These are phyloP conservation scores for Argyresthia goedartella DNA, from an alignment of 2,888 invertebrate species.

Conservation along the genomic window DNA sequence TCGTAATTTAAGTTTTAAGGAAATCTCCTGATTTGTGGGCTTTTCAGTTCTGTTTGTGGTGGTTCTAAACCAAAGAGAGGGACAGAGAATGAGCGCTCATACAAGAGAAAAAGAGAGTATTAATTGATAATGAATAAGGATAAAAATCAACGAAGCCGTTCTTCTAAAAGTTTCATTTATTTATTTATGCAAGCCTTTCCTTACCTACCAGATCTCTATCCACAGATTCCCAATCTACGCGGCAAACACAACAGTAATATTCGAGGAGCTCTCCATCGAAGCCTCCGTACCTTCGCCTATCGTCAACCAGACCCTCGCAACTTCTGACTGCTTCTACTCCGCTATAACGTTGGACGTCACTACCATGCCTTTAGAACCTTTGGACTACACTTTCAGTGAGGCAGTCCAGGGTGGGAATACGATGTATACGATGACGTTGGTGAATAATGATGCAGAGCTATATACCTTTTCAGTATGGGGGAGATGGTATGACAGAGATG, in stretches of 20 bases:
- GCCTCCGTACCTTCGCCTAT: constrained; percentile 48
- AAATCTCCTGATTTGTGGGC: too few species aligned
- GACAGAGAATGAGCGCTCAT: too few species aligned
- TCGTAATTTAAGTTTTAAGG: too few species aligned
- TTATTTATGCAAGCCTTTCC: too few species aligned
- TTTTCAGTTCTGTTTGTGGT: too few species aligned
- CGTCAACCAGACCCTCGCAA: constrained; percentile 20
- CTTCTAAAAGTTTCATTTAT: too few species aligned
- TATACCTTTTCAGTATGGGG: constrained; percentile 68
- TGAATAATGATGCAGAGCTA: constrained; percentile 31
- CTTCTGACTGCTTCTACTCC: constrained; percentile 44
- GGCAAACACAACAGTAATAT: constrained; percentile 41
- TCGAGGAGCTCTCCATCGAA: constrained; percentile 51
- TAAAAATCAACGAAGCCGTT: too few species aligned
- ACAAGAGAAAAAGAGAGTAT: too few species aligned
- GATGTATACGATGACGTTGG: constrained; percentile 25
- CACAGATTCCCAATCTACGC: constrained; percentile 52
- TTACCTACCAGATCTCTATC: constrained; percentile 14
- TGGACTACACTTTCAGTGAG: constrained; percentile 30
- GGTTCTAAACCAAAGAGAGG: too few species aligned
- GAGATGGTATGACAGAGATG: constrained; percentile 56
- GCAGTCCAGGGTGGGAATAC: constrained; percentile 15
- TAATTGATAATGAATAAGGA: too few species aligned
- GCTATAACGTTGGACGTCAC: constrained; percentile 60
- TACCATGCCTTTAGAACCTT: constrained; percentile 56